A percentile compares a stretch with the other conserved stretches of the same genome.
Conservation (phyloP, 2,888 invertebrate species). For the Andricus quercusramuli region DNA sequence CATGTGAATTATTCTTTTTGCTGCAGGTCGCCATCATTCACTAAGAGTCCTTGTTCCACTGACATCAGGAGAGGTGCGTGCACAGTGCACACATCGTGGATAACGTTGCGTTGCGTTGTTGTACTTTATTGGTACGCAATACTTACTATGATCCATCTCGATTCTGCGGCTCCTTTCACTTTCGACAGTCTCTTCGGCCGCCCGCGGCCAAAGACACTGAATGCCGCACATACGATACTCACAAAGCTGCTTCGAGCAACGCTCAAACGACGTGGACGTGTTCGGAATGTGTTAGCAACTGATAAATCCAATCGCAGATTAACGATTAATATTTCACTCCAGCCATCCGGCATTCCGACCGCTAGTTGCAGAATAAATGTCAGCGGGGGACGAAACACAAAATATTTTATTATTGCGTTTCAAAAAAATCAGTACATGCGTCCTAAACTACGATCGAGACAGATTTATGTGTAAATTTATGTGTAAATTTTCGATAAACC, state of each 20-base stretch:
- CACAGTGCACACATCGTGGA: slow-evolving; percentile 58
- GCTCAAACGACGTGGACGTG: slow-evolving; percentile 35
- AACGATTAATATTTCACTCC: slow-evolving; percentile 34
- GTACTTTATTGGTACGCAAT: slow-evolving; percentile 37
- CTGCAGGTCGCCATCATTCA: slow-evolving; percentile 54
- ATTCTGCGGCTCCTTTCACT: slow-evolving; percentile 70
- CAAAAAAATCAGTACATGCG: not conserved
- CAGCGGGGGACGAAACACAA: not conserved
- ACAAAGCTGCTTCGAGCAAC: slow-evolving; percentile 39
- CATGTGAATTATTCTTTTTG: slow-evolving; percentile 17
- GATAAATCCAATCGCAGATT: slow-evolving; percentile 31
- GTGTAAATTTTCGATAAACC: too few species aligned
- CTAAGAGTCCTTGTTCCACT: slow-evolving; percentile 65
- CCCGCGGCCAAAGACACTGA: slow-evolving; percentile 57
- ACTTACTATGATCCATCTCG: slow-evolving; percentile 62
- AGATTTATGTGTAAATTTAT: too few species aligned
- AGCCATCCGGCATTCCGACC: slow-evolving; percentile 17
- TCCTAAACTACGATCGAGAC: too few species aligned
- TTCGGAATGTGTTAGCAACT: slow-evolving; percentile 35
- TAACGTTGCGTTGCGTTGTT: slow-evolving; percentile 23
- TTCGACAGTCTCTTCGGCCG: slow-evolving; percentile 64
- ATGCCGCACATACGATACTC: slow-evolving; percentile 7
- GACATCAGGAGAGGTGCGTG: slow-evolving; percentile 62
- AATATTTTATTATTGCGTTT: not conserved
- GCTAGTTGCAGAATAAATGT: slow-evolving; percentile 15